Evolutionary conservation across 2,113 vertebrate species (phyloP).

Genomic region (Hemiprocne comata): DNA sequence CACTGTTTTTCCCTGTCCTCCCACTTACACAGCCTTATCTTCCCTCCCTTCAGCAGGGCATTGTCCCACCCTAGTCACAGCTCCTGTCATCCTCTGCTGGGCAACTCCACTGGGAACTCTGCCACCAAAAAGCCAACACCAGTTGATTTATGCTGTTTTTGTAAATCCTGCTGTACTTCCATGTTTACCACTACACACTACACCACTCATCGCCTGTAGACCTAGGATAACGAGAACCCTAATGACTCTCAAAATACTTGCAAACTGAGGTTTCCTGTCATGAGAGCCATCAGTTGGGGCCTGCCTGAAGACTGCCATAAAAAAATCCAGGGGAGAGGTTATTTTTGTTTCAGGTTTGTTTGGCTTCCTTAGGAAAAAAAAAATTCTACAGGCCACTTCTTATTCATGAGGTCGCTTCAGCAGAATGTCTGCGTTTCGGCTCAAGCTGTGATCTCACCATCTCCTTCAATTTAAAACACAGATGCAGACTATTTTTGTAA

Average conservation of each 20-base stretch:
- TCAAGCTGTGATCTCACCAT: constrained; percentile 52
- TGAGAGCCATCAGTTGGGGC: neutral
- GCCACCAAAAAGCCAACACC: neutral
- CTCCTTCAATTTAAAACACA: constrained; percentile 26
- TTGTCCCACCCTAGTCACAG: neutral
- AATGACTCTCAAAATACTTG: constrained; percentile 34
- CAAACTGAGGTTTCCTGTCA: constrained; percentile 19
- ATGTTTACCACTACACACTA: constrained; percentile 11
- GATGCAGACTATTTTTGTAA: constrained; percentile 41
- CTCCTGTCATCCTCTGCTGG: neutral
- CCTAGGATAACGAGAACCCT: constrained; percentile 17
- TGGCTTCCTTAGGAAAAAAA: neutral
- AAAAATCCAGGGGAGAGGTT: neutral
- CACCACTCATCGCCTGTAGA: constrained; percentile 14
- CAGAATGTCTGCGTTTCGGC: constrained; percentile 29
- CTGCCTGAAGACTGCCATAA: neutral
- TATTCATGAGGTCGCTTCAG: neutral
- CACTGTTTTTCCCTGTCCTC: neutral
- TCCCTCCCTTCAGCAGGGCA: neutral
- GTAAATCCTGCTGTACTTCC: neutral
- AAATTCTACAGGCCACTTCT: neutral
- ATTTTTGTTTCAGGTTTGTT: constrained; percentile 39
- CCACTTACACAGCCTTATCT: neutral
- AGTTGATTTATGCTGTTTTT: neutral
- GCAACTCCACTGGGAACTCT: neutral